Base-by-base conservation (phyloP, 2,113 vertebrate species). In the Manacus vitellinus region DNA sequence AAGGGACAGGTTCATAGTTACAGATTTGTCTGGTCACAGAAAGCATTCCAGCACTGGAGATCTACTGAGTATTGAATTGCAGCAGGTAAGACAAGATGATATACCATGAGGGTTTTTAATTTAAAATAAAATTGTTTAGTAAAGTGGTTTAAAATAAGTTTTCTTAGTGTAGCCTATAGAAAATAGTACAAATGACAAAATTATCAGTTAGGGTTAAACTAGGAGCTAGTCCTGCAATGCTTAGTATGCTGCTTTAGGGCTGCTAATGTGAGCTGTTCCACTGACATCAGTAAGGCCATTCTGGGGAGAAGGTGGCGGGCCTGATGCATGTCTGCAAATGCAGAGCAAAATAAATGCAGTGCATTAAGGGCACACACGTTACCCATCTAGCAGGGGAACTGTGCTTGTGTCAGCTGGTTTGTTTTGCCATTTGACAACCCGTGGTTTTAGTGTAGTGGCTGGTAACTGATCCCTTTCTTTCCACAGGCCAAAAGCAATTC, bases 31-130 rank as follows among this genome's bases (percentile, higher is more conserved):
- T 78, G 97, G 94, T 94, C 98, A 98, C 66, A 98, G 98, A 65
- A 98, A 98, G 95, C 99, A 98, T 95, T 97, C 99, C 95, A 98
- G 98, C 96, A 98, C 98, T 10, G 98, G 98, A 86, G 98, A 99
- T 96, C 98, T 99, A 63, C 95, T 98, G n/a, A 98, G 96, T 88
- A 96, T 98, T 67, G 99, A 99, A 78, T 98, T 98, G 94, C 98
- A 99, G 67, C 98, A 98, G 97, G 98, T 98, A 97, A 61, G 88
- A 85, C 54, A 33, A 63, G 8, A 46, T 82, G 8, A 14, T 76
- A 14, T 17, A 68, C 22, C 21, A 12, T 20, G 8, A 52, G 14
- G 1, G 3, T 0, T 30, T 72, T 52, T 14, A 54, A n/a, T 54
- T 77, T 6, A 78, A 1, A 35, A 56, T 70, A 1, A 41, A 59